These are phyloP conservation scores for Spodoptera exigua DNA, from an alignment of 2,888 invertebrate species.

Conservation along the genomic window DNA sequence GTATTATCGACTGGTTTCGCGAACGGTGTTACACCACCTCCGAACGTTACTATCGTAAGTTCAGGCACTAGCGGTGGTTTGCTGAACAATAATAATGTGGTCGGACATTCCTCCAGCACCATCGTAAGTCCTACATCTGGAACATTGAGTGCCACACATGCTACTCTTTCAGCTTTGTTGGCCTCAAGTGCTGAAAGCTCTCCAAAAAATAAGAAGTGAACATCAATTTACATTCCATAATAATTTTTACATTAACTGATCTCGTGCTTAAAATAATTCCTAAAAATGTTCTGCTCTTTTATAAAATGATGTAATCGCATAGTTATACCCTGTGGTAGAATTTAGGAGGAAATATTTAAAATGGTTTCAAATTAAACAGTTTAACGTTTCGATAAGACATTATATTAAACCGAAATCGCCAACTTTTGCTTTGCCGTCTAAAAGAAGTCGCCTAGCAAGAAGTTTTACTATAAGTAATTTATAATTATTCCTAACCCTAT, in stretches of 20 bases:
- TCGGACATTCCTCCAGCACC: conserved; percentile 68
- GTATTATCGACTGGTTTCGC: conserved; percentile 84
- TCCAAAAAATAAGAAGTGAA: conserved; percentile 57
- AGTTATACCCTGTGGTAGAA: neutral
- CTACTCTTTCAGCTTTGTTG: conserved; percentile 83
- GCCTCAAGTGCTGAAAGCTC: conserved; percentile 69
- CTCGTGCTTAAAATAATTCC: conserved; percentile 44
- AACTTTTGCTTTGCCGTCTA: too few species aligned
- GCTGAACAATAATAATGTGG: conserved; percentile 67
- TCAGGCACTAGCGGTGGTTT: conserved; percentile 78
- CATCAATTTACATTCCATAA: conserved; percentile 46
- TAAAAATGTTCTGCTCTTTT: conserved; percentile 6
- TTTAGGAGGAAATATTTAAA: too few species aligned
- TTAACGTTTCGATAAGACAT: too few species aligned
- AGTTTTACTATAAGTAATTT: too few species aligned
- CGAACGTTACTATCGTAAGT: conserved; percentile 86
- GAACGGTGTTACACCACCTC: conserved; percentile 82
- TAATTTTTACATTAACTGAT: conserved; percentile 43
- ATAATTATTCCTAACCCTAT: too few species aligned
- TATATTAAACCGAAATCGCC: too few species aligned
- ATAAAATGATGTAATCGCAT: conserved; percentile 16
- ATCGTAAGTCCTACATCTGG: conserved; percentile 78
- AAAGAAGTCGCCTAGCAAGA: too few species aligned
- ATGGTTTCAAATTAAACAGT: too few species aligned
- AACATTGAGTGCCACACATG: conserved; percentile 85